Evolutionary conservation across 2,888 invertebrate species (phyloP).

Genomic region (Melieria crassipennis): DNA sequence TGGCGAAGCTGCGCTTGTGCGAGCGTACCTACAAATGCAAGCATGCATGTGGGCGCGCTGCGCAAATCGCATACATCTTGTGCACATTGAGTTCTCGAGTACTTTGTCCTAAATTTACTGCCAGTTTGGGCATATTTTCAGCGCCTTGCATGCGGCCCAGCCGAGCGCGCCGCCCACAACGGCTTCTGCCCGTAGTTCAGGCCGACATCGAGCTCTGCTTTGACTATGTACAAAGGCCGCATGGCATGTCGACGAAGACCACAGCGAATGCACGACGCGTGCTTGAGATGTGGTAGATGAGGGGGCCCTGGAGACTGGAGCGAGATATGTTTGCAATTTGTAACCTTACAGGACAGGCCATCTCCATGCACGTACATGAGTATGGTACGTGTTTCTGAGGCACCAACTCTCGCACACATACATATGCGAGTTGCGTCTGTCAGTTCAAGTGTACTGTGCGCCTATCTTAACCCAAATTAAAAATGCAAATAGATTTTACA

Average conservation of each 20-base stretch:
- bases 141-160: slow-evolving; percentile 23
- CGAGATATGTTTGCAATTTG: slow-evolving; percentile 9
- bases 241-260: too few relatives aligned
- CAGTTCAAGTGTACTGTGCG: slow-evolving; percentile 6
- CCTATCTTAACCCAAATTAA: slow-evolving; percentile 45
- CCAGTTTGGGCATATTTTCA: slow-evolving; percentile 24
- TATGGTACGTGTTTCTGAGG: too few relatives aligned
- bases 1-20: slow-evolving; percentile 15
- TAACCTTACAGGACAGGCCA: slow-evolving; percentile 5
- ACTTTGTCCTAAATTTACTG: slow-evolving; percentile 56
- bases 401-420: too few relatives aligned
- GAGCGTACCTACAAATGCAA: slow-evolving; percentile 31
- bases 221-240: too few relatives aligned
- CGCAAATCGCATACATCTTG: too few relatives aligned
- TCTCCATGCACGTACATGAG: background rate
- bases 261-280: background rate
- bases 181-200: background rate
- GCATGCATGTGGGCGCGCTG: too few relatives aligned
- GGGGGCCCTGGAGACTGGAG: background rate
- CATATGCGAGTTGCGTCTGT: background rate
- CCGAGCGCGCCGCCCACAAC: background rate
- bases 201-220: too few relatives aligned
- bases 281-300: background rate
- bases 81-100: slow-evolving; percentile 42
- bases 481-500: slow-evolving; percentile 48